Evolutionary conservation across 2,113 vertebrate species (phyloP).

Genomic region (Hyaena hyaena): DNA sequence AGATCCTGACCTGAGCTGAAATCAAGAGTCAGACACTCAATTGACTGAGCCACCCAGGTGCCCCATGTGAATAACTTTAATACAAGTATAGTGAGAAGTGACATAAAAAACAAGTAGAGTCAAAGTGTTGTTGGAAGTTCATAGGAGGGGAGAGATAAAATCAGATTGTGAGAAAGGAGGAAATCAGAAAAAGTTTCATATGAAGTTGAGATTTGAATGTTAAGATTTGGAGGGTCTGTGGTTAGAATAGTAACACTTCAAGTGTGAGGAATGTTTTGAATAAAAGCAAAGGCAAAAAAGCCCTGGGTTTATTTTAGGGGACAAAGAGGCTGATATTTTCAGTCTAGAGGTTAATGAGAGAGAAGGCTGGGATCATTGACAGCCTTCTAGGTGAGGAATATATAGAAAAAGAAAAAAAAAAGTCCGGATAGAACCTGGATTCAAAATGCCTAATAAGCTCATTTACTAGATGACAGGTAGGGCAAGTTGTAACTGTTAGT

Average conservation of each 20-base stretch:
- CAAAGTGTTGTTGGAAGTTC: conserved; percentile 10
- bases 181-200: not conserved
- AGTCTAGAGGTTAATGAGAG: not conserved
- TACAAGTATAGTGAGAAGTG: not conserved
- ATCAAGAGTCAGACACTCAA: too few relatives aligned
- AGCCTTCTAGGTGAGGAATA: not conserved
- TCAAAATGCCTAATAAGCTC: not conserved
- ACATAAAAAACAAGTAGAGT: not conserved
- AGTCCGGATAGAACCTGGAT: not conserved
- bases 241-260: conserved; percentile 19
- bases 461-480: not conserved
- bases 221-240: conserved; percentile 1
- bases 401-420: not conserved
- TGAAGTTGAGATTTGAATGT: not conserved
- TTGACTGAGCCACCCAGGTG: too few relatives aligned
- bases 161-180: not conserved
- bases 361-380: not conserved
- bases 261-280: not conserved
- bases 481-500: not conserved
- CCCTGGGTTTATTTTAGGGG: not conserved
- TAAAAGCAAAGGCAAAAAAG: conserved; percentile 15
- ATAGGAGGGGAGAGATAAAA: not conserved
- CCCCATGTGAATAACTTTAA: conserved; percentile 8
- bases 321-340: not conserved
- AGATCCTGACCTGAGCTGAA: too few relatives aligned